Conservation (phyloP, 92 coral and sea anemone species). For the Blastomussa wellsi region DNA sequence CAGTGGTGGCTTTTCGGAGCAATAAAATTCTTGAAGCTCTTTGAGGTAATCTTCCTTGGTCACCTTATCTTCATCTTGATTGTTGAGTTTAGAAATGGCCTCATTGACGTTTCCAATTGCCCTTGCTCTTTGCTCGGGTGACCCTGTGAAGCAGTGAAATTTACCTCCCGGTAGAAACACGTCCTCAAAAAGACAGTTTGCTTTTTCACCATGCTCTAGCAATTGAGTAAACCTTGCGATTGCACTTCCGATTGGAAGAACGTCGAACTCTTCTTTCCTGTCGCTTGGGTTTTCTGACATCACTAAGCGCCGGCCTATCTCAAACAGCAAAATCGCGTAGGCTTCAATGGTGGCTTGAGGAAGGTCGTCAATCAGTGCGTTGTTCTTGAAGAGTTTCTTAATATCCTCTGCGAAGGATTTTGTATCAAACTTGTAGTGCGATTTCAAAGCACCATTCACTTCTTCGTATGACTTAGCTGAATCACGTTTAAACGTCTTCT, state of each 20-base stretch:
- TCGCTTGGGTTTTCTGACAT: neutral
- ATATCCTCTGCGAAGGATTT: constrained; percentile 3
- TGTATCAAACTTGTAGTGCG: neutral
- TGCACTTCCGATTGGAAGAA: constrained; percentile 40
- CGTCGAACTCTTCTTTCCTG: constrained; percentile 5
- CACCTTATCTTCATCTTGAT: neutral
- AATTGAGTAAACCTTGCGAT: neutral
- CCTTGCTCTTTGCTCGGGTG: neutral
- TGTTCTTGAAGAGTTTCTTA: constrained; percentile 2
- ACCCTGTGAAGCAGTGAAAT: constrained; percentile 33
- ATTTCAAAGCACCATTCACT: constrained; percentile 13
- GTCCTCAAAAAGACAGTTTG: neutral
- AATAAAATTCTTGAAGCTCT: neutral
- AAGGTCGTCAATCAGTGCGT: neutral
- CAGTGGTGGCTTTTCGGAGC: neutral
- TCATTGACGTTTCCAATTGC: constrained; percentile 2
- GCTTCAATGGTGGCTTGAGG: constrained; percentile 29
- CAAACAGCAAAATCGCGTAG: constrained; percentile 39
- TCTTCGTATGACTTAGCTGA: neutral
- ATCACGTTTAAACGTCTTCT: neutral
- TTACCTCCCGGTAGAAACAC: neutral
- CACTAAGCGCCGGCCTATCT: constrained; percentile 41
- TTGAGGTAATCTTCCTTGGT: neutral
- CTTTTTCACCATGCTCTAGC: neutral
- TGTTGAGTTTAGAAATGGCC: neutral